Conservation (phyloP, 2,113 vertebrate genomes). For the Papio anubis region DNA sequence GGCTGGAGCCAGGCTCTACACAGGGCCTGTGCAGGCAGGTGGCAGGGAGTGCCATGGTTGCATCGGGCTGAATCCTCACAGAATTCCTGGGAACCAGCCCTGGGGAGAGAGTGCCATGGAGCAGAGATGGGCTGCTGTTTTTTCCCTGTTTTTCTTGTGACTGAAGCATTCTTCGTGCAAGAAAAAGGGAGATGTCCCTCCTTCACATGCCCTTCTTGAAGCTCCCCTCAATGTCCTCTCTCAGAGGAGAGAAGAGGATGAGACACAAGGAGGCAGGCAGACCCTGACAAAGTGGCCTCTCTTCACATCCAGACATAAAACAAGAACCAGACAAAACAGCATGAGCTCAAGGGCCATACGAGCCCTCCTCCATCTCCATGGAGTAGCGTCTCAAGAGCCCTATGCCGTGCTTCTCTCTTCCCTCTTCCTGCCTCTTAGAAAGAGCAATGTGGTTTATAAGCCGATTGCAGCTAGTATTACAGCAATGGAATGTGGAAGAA, state of each 20-base stretch:
- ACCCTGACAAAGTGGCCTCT: background rate
- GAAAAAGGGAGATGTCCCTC: background rate
- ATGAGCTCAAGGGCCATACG: background rate
- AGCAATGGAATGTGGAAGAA: background rate
- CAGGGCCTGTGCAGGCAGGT: background rate
- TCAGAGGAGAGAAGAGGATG: background rate
- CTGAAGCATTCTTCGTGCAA: background rate
- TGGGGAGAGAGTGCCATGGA: no score
- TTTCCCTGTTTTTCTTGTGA: background rate
- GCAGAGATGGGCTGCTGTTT: background rate
- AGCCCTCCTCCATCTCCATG: background rate
- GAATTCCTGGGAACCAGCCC: background rate
- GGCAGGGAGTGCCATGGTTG: background rate
- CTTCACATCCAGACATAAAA: background rate
- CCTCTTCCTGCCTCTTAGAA: background rate
- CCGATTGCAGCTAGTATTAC: background rate
- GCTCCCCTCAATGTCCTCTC: constrained; percentile 1
- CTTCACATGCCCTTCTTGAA: background rate
- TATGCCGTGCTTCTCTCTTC: background rate
- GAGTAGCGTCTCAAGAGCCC: rapidly evolving
- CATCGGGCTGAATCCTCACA: rapidly evolving
- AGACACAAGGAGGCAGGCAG: background rate
- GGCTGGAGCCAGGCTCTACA: rapidly evolving
- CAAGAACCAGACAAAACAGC: constrained; percentile 17
- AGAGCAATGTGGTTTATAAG: background rate